phyloP scores from a whole-genome alignment of 1,140 invertebrate genomes.

The Drosophila sp. region DNA sequence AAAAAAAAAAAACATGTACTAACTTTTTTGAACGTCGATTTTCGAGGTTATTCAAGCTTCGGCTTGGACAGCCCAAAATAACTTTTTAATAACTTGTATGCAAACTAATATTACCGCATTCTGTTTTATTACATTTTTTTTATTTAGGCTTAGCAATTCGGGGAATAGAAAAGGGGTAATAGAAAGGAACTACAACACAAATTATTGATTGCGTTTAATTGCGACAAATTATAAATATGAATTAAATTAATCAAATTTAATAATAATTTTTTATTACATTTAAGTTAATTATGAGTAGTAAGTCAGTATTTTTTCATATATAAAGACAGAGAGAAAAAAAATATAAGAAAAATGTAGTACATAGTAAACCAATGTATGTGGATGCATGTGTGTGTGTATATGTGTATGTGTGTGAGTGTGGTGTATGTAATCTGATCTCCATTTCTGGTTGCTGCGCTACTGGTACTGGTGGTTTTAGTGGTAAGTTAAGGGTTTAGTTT shows the following conservation, averaged over 20 bases:
- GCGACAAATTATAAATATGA: constrained; percentile 79
- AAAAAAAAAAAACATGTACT: no score
- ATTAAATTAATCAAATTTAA: constrained; percentile 81
- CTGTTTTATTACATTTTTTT: constrained; percentile 18
- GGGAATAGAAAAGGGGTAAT: constrained; percentile 57
- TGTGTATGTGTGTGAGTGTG: constrained; percentile 18
- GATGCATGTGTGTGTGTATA: background rate
- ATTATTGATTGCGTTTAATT: constrained; percentile 75
- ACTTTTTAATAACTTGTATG: no score
- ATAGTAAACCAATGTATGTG: constrained; percentile 31
- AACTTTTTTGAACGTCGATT: no score
- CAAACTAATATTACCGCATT: no score
- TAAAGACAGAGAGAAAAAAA: constrained; percentile 57
- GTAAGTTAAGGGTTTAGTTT: background rate
- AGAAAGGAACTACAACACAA: constrained; percentile 53
- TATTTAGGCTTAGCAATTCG: constrained; percentile 2
- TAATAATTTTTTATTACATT: constrained; percentile 79
- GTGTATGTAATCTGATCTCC: constrained; percentile 29
- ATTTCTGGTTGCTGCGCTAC: constrained; percentile 24
- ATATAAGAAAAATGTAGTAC: constrained; percentile 35
- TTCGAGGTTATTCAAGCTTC: no score
- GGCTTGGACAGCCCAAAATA: no score
- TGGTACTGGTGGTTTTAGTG: constrained; percentile 14
- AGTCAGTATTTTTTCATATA: constrained; percentile 71
- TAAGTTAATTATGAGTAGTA: constrained; percentile 81